phyloP scores from a whole-genome alignment of 2,888 invertebrate species.

The Torymus aiolomorphi region DNA sequence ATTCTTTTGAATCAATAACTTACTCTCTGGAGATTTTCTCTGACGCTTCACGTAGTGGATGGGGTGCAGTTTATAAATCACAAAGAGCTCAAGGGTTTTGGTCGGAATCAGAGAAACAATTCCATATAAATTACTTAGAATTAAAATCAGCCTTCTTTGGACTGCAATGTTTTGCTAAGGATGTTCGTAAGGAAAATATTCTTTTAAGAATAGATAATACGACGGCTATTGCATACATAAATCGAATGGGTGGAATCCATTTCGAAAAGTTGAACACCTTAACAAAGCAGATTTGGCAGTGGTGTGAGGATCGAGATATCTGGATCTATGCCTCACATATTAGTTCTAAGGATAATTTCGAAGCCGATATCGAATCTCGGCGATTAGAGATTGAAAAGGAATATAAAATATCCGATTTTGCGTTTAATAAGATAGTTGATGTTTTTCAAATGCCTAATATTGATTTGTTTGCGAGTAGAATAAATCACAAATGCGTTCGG shows the following conservation, averaged over 20 bases:
- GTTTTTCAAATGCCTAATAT: neutral
- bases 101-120: neutral
- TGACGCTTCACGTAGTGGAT: too few relatives aligned
- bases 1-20: neutral
- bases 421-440: neutral
- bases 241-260: neutral
- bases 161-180: too few relatives aligned
- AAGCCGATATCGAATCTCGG: slow-evolving; percentile 28
- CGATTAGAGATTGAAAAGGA: slow-evolving; percentile 6
- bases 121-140: too few relatives aligned
- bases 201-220: slow-evolving; percentile 19
- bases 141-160: too few relatives aligned
- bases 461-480: neutral
- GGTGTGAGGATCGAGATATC: slow-evolving; percentile 25
- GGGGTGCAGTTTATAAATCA: too few relatives aligned
- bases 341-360: slow-evolving; percentile 1
- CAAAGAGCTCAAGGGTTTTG: too few relatives aligned
- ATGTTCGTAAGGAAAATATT: neutral
- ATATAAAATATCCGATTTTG: neutral
- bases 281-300: slow-evolving; percentile 16
- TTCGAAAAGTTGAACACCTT: neutral
- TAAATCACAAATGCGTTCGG: neutral
- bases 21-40: neutral
- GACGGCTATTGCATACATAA: slow-evolving; percentile 7
- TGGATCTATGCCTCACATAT: slow-evolving; percentile 38